phyloP scores from a whole-genome alignment of 2,797 vertebrate species.

The Pteropus rufus region DNA sequence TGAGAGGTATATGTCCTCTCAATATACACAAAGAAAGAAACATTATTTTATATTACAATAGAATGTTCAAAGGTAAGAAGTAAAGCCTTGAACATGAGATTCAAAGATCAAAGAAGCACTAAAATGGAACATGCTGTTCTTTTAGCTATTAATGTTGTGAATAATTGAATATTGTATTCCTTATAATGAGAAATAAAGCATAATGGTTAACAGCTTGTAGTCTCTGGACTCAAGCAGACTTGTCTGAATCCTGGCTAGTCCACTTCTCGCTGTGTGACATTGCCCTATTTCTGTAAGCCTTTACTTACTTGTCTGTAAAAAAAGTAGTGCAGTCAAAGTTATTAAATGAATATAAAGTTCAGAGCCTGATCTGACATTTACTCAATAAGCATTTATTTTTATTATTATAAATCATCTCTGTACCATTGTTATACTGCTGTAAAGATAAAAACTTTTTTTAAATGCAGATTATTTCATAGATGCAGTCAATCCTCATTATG shows the following conservation, averaged over 20 bases:
- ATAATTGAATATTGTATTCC: background rate
- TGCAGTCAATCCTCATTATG: background rate
- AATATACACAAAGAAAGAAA: background rate
- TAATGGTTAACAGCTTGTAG: background rate
- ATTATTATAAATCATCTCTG: background rate
- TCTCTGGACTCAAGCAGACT: background rate
- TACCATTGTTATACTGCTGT: background rate
- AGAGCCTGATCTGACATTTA: background rate
- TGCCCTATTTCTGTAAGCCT: background rate
- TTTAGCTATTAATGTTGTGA: background rate
- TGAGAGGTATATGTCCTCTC: background rate
- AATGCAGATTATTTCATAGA: background rate
- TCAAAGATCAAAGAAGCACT: constrained; percentile 9
- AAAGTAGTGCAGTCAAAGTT: background rate
- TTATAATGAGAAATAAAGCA: background rate
- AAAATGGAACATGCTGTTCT: background rate
- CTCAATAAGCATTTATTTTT: background rate
- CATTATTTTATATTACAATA: constrained; percentile 5
- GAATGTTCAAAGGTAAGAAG: background rate
- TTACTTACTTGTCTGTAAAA: background rate
- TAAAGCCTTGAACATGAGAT: background rate
- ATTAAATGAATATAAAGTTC: background rate
- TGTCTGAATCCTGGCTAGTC: background rate
- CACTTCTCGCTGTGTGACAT: background rate
- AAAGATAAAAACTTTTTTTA: background rate